Evolutionary conservation across 2,888 invertebrate genomes (phyloP), one percentile per base, ranked within the genome.

Genomic region (Dilophus febrilis): DNA sequence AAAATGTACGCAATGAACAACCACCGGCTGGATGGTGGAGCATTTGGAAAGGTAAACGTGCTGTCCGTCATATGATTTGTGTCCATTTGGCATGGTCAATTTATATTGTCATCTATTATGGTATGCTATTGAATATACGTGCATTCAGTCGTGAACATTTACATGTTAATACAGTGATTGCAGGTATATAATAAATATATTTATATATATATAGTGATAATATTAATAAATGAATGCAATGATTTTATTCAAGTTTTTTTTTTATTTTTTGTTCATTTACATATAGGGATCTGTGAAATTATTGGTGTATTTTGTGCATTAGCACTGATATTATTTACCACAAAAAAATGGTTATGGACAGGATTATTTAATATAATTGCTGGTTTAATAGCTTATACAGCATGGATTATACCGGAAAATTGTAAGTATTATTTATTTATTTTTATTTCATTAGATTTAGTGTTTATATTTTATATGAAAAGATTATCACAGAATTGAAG

Each of bases 111-210:
- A 56, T 59, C 40, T 66, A 66, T 49, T 65, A 65, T 43, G 66
- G 65, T 40, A 61, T 62, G 54, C 49, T 66, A 22, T 51, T 66
- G 3, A 66, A 66, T 44, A 64, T 65, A 19, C 59, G 64, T 32
- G 57, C 61, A 17, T 63, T 65, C 42, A 64, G 64, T 44, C 57
- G 64, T 7, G 59, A 61, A 27, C 59, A 64, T 47, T 50, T 66
- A 18, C 59, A 57, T 42, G 49, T 61, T 7, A 65, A 64, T 42
- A 65, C 65, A 22, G 58, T 55, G 5, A 47, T 65, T 17, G 64
- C 64, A 29, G 66, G 64, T 43, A 41, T 36, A 18, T 29, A 7
- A 6, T 13, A 31, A 10, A 16, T 18, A 32, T 12, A 14, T 27
- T 27, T 27, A 5, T 17, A 4, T n/a, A 33, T 22, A 7, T 5